Percentiles rank a stretch among this genome's conserved stretches.
These are phyloP conservation scores for Allacma fusca DNA, from an alignment of 2,888 invertebrate genomes.

Conservation along the genomic window DNA sequence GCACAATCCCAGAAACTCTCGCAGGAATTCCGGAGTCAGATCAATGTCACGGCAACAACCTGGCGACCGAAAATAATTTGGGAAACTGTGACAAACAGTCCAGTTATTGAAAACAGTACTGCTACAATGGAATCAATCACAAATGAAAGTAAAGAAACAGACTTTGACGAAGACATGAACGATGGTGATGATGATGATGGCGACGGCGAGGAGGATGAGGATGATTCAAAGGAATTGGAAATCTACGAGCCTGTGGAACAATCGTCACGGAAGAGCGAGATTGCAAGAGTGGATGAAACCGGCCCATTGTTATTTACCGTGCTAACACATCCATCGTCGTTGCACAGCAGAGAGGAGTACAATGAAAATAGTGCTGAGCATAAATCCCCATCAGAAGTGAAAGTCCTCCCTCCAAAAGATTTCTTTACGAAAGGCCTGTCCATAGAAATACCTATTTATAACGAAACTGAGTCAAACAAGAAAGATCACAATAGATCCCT, in stretches of 20 bases:
- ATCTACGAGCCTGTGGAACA: slow-evolving; percentile 27
- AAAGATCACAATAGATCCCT: no score
- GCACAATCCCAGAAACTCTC: slow-evolving; percentile 52
- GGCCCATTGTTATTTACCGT: background rate
- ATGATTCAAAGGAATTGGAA: slow-evolving; percentile 32
- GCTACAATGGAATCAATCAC: background rate
- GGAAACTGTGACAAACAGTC: background rate
- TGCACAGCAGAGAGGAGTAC: background rate
- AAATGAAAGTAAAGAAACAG: background rate
- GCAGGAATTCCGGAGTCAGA: slow-evolving; percentile 31
- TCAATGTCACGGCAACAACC: background rate
- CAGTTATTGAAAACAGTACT: background rate
- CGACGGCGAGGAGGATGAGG: background rate
- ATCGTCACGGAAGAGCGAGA: slow-evolving; percentile 31
- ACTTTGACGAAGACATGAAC: background rate
- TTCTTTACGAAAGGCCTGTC: slow-evolving; percentile 51
- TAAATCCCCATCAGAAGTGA: slow-evolving; percentile 53
- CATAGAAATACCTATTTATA: slow-evolving; percentile 49
- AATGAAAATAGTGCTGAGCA: slow-evolving; percentile 34
- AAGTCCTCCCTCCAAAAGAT: slow-evolving; percentile 54
- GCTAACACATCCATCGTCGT: background rate
- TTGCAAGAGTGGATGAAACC: background rate
- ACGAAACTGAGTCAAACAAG: background rate
- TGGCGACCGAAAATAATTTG: slow-evolving; percentile 24
- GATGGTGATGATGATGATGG: slow-evolving; percentile 25